Evolutionary conservation across 1,140 invertebrate species (phyloP).

Genomic region (Dufourea novaeangliae): DNA sequence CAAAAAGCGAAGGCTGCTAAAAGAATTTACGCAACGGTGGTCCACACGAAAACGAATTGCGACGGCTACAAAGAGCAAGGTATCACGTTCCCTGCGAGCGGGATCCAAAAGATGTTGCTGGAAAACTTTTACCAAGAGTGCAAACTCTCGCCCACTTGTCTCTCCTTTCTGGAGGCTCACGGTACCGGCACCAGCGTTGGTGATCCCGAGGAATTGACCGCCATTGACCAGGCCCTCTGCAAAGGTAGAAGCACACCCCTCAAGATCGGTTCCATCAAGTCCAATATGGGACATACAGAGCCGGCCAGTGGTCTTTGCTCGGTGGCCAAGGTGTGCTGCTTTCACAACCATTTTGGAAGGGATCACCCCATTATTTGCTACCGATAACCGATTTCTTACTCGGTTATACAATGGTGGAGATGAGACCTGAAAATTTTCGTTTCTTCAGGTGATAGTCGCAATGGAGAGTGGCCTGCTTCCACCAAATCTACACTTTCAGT

Average conservation of each 20-base stretch:
- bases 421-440: no score
- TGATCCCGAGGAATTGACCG: slow-evolving; percentile 94
- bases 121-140: slow-evolving; percentile 94
- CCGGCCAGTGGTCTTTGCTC: slow-evolving; percentile 93
- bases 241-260: slow-evolving; percentile 86
- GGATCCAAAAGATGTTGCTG: slow-evolving; percentile 90
- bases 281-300: slow-evolving; percentile 96
- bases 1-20: slow-evolving; percentile 91
- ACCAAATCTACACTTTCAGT: slow-evolving; percentile 88
- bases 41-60: slow-evolving; percentile 88
- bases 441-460: slow-evolving; percentile 83
- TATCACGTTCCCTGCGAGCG: slow-evolving; percentile 95
- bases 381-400: no score
- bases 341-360: not conserved
- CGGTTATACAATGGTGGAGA: no score
- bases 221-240: slow-evolving; percentile 92
- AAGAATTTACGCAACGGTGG: slow-evolving; percentile 87
- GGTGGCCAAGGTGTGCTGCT: slow-evolving; percentile 87
- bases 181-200: slow-evolving; percentile 92
- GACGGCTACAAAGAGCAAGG: slow-evolving; percentile 93
- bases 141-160: slow-evolving; percentile 85
- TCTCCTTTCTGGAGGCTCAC: slow-evolving; percentile 95
- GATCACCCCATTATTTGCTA: no score
- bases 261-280: slow-evolving; percentile 94
- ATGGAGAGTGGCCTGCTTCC: slow-evolving; percentile 87